Percentiles rank a stretch among this genome's conserved stretches.
phyloP scores from a whole-genome alignment of 2,888 invertebrate genomes.

The Agriopis leucophaearia region DNA sequence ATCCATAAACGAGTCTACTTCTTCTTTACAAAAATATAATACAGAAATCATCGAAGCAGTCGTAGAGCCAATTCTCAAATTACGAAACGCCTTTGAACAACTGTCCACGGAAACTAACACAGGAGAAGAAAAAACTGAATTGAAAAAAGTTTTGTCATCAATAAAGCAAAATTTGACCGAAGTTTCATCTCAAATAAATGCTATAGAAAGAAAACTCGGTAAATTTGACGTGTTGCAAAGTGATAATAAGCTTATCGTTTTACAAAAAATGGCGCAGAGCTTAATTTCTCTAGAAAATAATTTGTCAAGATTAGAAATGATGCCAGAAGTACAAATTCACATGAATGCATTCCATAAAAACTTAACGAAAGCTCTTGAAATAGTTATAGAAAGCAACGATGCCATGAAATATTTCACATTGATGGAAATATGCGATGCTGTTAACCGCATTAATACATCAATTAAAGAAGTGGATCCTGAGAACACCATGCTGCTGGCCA shows the following conservation, averaged over 20 bases:
- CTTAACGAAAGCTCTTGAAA: conserved; percentile 85
- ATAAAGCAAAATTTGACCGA: conserved; percentile 71
- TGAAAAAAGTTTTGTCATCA: conserved; percentile 66
- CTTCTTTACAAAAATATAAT: conserved; percentile 76
- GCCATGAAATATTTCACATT: conserved; percentile 72
- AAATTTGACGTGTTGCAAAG: conserved; percentile 74
- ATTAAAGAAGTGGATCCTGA: conserved; percentile 68
- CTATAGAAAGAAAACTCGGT: conserved; percentile 68
- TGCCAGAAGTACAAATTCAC: conserved; percentile 63
- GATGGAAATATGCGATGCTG: conserved; percentile 74
- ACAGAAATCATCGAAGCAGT: conserved; percentile 88
- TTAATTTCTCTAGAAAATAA: conserved; percentile 77
- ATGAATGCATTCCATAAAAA: conserved; percentile 79
- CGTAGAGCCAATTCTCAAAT: conserved; percentile 87
- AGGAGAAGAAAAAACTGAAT: conserved; percentile 59
- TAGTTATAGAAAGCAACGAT: conserved; percentile 83
- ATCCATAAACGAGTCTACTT: conserved; percentile 81
- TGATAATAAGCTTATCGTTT: conserved; percentile 75
- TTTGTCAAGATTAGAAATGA: conserved; percentile 63
- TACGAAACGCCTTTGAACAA: conserved; percentile 86
- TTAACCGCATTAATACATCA: conserved; percentile 69
- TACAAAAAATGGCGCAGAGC: conserved; percentile 81
- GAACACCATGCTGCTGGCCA: conserved; percentile 63
- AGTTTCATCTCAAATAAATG: conserved; percentile 67
- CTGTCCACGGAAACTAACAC: conserved; percentile 64